A percentile compares a stretch with the other conserved stretches of the same genome.
phyloP scores from a whole-genome alignment of 1,140 invertebrate species.

The Meteorus sp. region DNA sequence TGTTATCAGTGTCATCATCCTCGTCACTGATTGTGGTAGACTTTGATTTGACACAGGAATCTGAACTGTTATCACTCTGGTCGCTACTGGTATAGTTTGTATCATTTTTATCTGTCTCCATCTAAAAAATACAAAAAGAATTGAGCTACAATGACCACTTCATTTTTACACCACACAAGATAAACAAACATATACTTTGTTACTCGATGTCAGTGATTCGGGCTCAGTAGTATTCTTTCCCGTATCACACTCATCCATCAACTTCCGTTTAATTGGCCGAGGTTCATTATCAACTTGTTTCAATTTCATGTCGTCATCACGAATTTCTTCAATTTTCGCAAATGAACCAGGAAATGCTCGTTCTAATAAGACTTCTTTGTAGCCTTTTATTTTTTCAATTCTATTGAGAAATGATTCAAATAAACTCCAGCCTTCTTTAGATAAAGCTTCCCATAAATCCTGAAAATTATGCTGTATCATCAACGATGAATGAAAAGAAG shows the following conservation, averaged over 20 bases:
- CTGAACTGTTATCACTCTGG: not conserved
- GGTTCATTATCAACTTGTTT: not conserved
- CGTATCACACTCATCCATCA: too few species aligned
- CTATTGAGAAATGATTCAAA: not conserved
- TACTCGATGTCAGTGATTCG: too few species aligned
- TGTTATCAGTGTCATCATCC: conserved; percentile 1
- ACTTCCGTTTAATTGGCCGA: too few species aligned
- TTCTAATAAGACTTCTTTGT: not conserved
- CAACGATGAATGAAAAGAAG: not conserved
- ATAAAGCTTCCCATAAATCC: conserved; percentile 4
- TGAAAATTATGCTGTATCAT: not conserved
- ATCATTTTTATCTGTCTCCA: not conserved
- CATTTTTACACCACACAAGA: too few species aligned
- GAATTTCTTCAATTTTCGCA: conserved; percentile 7
- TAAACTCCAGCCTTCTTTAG: not conserved
- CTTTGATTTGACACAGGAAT: not conserved
- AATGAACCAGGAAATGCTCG: not conserved
- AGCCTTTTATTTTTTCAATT: not conserved
- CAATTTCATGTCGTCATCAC: conserved; percentile 2
- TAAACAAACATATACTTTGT: too few species aligned
- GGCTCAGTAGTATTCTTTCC: too few species aligned
- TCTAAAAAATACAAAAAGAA: not conserved
- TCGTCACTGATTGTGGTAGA: not conserved
- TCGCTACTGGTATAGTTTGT: not conserved
- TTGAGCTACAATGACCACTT: too few species aligned